Base-by-base conservation (phyloP, 2,113 vertebrate genomes). In the Scatophagus argus region DNA sequence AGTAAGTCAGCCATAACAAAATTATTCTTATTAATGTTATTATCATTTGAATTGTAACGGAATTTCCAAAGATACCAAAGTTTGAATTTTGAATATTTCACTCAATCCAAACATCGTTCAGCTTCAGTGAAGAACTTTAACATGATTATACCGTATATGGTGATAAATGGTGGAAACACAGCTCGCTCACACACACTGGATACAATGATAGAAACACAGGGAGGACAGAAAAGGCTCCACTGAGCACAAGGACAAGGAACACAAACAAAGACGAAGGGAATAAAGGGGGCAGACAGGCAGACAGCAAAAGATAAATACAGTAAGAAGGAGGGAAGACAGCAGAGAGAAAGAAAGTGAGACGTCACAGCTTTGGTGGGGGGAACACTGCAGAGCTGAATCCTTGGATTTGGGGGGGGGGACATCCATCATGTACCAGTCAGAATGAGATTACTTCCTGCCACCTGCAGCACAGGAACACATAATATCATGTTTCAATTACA, bases 371-470 rank as follows among this genome's bases (percentile, higher is more conserved):
- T 34, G 13, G n/a, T n/a, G n/a, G n/a, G n/a, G 43, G 41, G 54
- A 80, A 56, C 44, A n/a, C 73, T 65, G 79, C 74, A 49, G 56
- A 47, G 32, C 63, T 69, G 21, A 68, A 66, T 46, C 61, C 77
- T 56, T 61, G 82, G 66, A 63, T 78, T 41, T 69, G 38, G 38
- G 23, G 4, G 27, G 27, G 34, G 59, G 55, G 23, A 25, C 79
- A 89, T 89, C 81, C 77, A 90, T 88, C 84, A 87, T 62, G 68
- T 31, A 8, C 14, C 58, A 41, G 74, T 83, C 51, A 76, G 32
- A 65, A 25, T 36, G 55, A 84, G 59, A 82, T 41, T 52, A 49
- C 49, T 13, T 64, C 56, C 65, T 62, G 66, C 83, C 82, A 72
- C 82, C 54, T 77, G 66, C 62, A 68, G 55, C 52, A 31, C 36